Percentiles rank a stretch among this genome's conserved stretches.
These are phyloP conservation scores for Strix uralensis DNA, from an alignment of 2,113 vertebrate genomes.

Conservation along the genomic window DNA sequence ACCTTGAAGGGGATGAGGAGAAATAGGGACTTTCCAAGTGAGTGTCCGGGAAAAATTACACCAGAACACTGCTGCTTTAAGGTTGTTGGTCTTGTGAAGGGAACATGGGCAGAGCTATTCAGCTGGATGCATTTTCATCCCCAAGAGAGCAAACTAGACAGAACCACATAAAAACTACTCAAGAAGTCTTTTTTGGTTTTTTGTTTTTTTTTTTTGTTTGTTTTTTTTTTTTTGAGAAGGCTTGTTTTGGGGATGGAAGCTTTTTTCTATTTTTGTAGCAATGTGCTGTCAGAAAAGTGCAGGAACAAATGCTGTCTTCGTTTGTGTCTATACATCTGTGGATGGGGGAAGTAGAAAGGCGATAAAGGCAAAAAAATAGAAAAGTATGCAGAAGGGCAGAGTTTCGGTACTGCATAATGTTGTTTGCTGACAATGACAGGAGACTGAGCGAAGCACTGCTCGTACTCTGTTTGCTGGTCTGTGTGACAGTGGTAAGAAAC, in stretches of 20 bases:
- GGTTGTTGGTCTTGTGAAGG: neutral
- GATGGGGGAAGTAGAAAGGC: neutral
- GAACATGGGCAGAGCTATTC: neutral
- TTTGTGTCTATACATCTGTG: neutral
- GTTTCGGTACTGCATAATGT: neutral
- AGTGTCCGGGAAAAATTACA: neutral
- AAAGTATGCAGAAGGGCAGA: neutral
- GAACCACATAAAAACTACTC: neutral
- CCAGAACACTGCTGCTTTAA: neutral
- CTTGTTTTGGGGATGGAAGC: accelerated
- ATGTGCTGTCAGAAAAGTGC: accelerated
- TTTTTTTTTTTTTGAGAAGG: neutral
- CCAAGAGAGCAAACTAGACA: neutral
- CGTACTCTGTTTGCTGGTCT: neutral
- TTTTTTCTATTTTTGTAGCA: neutral
- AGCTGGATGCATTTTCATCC: neutral
- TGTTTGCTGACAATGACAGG: neutral
- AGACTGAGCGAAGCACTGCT: neutral
- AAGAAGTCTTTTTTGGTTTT: neutral
- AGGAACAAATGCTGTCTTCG: neutral
- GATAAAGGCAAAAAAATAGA: neutral
- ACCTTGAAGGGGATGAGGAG: neutral
- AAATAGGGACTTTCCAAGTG: neutral
- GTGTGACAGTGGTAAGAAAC: neutral
- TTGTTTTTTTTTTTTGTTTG: too few species aligned